Percentiles rank a stretch among this genome's conserved stretches.
These are phyloP conservation scores for Phataginus tricuspis DNA, from an alignment of 2,797 vertebrate species.

Conservation along the genomic window DNA sequence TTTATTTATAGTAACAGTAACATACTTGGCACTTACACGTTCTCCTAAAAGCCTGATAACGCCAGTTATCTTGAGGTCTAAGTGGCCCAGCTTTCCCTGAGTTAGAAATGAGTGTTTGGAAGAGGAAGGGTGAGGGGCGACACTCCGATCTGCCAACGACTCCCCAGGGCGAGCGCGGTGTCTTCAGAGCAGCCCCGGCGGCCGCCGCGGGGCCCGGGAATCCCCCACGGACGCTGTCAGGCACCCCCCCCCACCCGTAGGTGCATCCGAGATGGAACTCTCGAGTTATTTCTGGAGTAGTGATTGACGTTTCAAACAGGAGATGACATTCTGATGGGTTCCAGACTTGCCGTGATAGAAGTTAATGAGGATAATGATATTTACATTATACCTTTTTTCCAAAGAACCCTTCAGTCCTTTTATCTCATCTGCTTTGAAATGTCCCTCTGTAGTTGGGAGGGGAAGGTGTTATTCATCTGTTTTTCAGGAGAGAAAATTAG, in stretches of 20 bases:
- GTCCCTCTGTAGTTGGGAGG: slow-evolving; percentile 30
- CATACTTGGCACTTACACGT: slow-evolving; percentile 4
- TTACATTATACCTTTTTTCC: slow-evolving; percentile 60
- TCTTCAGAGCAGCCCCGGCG: fast-evolving
- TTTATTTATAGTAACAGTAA: slow-evolving; percentile 69
- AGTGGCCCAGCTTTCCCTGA: slow-evolving; percentile 32
- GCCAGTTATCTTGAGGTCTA: slow-evolving; percentile 43
- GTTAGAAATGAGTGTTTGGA: slow-evolving; percentile 43
- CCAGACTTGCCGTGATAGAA: slow-evolving; percentile 52
- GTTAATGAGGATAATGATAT: slow-evolving; percentile 78
- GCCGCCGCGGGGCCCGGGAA: background rate
- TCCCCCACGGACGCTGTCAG: slow-evolving; percentile 4
- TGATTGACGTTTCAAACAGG: slow-evolving; percentile 75
- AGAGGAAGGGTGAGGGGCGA: background rate
- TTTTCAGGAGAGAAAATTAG: slow-evolving; percentile 51
- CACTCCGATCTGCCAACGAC: background rate
- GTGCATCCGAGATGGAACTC: slow-evolving; percentile 44
- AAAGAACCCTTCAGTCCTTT: slow-evolving; percentile 53
- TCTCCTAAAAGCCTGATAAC: slow-evolving; percentile 62
- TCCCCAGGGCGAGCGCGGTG: background rate
- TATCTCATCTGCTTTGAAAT: slow-evolving; percentile 53
- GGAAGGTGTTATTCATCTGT: slow-evolving; percentile 42
- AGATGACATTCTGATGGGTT: slow-evolving; percentile 74
- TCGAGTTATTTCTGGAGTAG: slow-evolving; percentile 77
- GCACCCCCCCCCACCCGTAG: too few species aligned